Conservation (phyloP, 2,888 invertebrate genomes). For the Eupithecia tripunctaria region DNA sequence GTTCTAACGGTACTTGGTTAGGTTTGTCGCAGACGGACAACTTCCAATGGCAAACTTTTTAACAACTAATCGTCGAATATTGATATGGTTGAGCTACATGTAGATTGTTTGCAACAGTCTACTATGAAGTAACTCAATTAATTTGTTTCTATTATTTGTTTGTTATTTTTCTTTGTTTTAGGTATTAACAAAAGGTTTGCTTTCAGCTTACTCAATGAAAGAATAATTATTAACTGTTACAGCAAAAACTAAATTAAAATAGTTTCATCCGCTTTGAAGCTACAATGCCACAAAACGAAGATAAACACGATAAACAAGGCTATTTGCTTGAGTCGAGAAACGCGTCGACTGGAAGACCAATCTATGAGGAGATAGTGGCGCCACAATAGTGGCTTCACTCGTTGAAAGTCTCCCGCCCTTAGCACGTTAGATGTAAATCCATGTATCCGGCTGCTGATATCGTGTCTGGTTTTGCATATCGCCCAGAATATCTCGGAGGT, state of each 20-base stretch:
- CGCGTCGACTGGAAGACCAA: neutral
- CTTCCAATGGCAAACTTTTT: neutral
- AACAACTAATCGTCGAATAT: neutral
- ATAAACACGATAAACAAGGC: too few species aligned
- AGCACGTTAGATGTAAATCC: slow-evolving; percentile 56
- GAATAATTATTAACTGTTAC: too few species aligned
- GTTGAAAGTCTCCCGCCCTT: neutral
- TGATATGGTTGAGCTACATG: too few species aligned
- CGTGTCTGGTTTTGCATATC: slow-evolving; percentile 73
- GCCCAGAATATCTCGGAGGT: slow-evolving; percentile 63
- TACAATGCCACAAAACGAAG: too few species aligned
- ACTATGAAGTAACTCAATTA: too few species aligned
- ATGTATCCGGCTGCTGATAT: slow-evolving; percentile 63
- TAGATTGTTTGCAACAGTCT: too few species aligned
- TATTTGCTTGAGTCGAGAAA: too few species aligned
- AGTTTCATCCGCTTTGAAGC: too few species aligned
- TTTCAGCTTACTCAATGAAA: too few species aligned
- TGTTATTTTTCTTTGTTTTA: too few species aligned
- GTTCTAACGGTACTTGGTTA: neutral
- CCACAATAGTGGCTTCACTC: neutral
- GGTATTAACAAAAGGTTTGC: too few species aligned
- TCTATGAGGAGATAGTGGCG: neutral
- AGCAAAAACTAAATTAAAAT: neutral
- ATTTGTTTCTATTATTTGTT: too few species aligned
- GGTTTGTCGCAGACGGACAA: neutral